These are phyloP conservation scores for Drosophila suboccidentalis DNA, from an alignment of 2,888 invertebrate genomes.

Conservation along the genomic window DNA sequence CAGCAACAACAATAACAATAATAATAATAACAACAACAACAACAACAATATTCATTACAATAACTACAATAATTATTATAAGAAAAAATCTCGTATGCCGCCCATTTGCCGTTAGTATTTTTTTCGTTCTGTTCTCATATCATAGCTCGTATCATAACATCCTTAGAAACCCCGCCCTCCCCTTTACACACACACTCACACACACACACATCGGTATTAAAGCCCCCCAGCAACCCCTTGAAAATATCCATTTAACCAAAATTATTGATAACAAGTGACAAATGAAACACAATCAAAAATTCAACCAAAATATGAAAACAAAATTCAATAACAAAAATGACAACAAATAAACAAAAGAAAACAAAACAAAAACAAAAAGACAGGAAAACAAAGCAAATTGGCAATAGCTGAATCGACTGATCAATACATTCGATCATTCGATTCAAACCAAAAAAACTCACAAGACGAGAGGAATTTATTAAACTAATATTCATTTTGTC, in stretches of 20 bases:
- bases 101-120: slow-evolving; percentile 86
- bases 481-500: slow-evolving; percentile 25
- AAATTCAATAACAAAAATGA: slow-evolving; percentile 11
- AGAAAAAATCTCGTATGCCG: slow-evolving; percentile 85
- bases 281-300: slow-evolving; percentile 26
- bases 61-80: slow-evolving; percentile 85
- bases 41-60: slow-evolving; percentile 84
- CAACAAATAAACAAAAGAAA: slow-evolving; percentile 9
- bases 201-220: not conserved
- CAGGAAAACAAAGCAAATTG: slow-evolving; percentile 9
- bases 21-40: slow-evolving; percentile 39
- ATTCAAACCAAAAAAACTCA: slow-evolving; percentile 5
- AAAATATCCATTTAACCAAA: not conserved
- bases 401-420: slow-evolving; percentile 4
- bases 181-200: slow-evolving; percentile 10
- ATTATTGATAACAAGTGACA: slow-evolving; percentile 19
- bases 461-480: not conserved
- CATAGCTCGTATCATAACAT: slow-evolving; percentile 42
- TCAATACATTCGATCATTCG: slow-evolving; percentile 2
- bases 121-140: slow-evolving; percentile 48
- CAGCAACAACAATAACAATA: slow-evolving; percentile 46
- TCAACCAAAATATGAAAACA: slow-evolving; percentile 16
- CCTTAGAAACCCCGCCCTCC: slow-evolving; percentile 1
- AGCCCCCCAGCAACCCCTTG: not conserved
- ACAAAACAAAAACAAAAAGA: not conserved